Evolutionary conservation across 2,113 vertebrate genomes (phyloP).

Genomic region (Boulengeromyrus knoepffleri): DNA sequence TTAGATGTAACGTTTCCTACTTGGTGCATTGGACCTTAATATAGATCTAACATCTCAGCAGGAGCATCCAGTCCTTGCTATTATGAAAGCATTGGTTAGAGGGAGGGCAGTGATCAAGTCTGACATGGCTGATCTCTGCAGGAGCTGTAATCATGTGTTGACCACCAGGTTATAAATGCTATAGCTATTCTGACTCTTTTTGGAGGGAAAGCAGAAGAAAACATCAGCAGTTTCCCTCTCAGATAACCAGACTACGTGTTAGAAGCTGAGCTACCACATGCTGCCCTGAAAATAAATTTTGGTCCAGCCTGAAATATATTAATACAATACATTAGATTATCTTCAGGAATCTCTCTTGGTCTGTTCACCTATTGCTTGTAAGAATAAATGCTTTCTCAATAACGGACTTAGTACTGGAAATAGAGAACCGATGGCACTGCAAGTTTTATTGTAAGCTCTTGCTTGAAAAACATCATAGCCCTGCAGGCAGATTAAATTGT

Average conservation of each 20-base stretch:
- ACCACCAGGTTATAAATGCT: not conserved
- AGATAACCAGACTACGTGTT: not conserved
- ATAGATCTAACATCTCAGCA: not conserved
- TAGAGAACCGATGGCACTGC: slow-evolving; percentile 18
- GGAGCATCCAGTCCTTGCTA: not conserved
- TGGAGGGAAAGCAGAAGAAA: not conserved
- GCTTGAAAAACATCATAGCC: slow-evolving; percentile 39
- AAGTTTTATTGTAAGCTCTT: slow-evolving; percentile 24
- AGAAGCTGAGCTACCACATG: not conserved
- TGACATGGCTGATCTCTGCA: not conserved
- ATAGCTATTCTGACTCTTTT: not conserved
- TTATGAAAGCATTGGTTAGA: not conserved
- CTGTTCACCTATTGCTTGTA: not conserved
- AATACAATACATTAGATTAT: not conserved
- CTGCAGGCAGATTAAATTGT: slow-evolving; percentile 49
- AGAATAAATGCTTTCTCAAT: not conserved
- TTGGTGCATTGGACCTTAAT: not conserved
- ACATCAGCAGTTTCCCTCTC: not conserved
- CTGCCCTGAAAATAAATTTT: not conserved
- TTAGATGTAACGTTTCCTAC: not conserved
- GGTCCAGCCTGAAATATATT: not conserved
- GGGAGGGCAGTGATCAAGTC: not conserved
- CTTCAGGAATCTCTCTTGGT: not conserved
- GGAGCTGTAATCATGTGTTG: not conserved
- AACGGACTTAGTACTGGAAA: not conserved